phyloP scores from a whole-genome alignment of 2,113 vertebrate genomes.

The Scalopus aquaticus region DNA sequence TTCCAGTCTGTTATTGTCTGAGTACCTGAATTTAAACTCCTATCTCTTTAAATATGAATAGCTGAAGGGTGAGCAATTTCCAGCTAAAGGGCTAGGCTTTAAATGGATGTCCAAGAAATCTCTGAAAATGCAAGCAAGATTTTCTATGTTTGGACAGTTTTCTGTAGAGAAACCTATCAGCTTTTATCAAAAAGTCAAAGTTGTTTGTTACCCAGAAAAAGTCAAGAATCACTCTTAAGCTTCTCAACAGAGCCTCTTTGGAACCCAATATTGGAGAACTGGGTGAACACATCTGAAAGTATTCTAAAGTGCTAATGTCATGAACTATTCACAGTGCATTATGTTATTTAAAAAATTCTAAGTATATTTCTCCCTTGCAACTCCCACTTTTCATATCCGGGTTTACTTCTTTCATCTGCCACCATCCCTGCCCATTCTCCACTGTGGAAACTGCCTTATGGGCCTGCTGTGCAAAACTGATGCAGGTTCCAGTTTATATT shows the following conservation, averaged over 20 bases:
- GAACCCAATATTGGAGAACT: not conserved
- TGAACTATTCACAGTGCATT: not conserved
- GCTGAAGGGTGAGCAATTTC: conserved; percentile 22
- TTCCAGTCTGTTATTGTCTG: conserved; percentile 55
- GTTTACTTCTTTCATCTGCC: not conserved
- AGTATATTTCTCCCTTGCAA: not conserved
- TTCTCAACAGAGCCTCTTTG: conserved; percentile 24
- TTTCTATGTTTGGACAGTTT: conserved; percentile 13
- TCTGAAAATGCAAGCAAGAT: conserved; percentile 17
- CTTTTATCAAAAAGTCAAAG: conserved; percentile 43
- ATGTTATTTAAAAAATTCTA: not conserved
- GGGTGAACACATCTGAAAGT: not conserved
- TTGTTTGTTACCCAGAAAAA: conserved; percentile 34
- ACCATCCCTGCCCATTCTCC: not conserved
- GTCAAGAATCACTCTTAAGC: conserved; percentile 27
- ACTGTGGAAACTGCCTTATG: not conserved
- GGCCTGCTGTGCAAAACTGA: not conserved
- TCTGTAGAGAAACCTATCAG: not conserved
- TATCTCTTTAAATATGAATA: conserved; percentile 37
- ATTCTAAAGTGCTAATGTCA: not conserved
- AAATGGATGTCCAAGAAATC: not conserved
- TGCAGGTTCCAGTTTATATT: not conserved
- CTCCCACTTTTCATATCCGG: not conserved
- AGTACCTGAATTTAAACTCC: conserved; percentile 50
- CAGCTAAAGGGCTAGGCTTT: conserved; percentile 10